These are phyloP conservation scores for Hybos culiciformis DNA, from an alignment of 2,888 invertebrate species.

Conservation along the genomic window DNA sequence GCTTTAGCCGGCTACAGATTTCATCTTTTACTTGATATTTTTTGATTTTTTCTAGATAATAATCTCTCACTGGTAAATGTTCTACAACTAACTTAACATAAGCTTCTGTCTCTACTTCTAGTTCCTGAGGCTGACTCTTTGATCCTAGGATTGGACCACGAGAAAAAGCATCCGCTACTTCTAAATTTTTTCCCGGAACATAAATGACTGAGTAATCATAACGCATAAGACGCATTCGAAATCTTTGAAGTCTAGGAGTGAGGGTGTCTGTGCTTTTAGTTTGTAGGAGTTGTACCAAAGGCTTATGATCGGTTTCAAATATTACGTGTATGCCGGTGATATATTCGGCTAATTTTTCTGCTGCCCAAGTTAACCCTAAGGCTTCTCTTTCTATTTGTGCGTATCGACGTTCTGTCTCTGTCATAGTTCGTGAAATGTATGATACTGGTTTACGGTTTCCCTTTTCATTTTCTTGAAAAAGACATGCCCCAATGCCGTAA, in stretches of 20 bases:
- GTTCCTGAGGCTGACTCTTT: too few species aligned
- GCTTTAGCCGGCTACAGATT: conserved; percentile 1
- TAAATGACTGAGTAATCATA: conserved; percentile 5
- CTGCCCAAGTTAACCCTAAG: conserved; percentile 7
- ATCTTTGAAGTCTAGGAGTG: conserved; percentile 6
- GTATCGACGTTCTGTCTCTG: conserved; percentile 8
- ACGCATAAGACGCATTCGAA: conserved; percentile 5
- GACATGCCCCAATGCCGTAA: too few species aligned
- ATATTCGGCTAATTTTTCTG: conserved; percentile 8
- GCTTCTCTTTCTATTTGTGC: conserved; percentile 8
- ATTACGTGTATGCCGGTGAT: conserved; percentile 2
- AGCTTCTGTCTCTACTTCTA: conserved; percentile 4
- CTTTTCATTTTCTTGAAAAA: too few species aligned
- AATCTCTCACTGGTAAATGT: conserved; percentile 6
- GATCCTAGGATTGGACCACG: too few species aligned
- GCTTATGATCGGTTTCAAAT: conserved; percentile 10
- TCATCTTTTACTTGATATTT: too few species aligned
- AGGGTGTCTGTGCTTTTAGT: conserved; percentile 5
- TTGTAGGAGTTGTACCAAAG: conserved; percentile 5
- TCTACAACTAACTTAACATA: conserved; percentile 6
- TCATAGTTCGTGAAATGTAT: conserved; percentile 2
- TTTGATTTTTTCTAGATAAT: conserved; percentile 6
- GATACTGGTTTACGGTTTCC: too few species aligned
- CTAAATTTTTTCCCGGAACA: conserved; percentile 5
- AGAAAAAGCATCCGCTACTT: conserved; percentile 6